Evolutionary conservation across 2,797 vertebrate species (phyloP), one percentile per base, ranked within the genome.

Genomic region (Hydrocynus forskahlii): DNA sequence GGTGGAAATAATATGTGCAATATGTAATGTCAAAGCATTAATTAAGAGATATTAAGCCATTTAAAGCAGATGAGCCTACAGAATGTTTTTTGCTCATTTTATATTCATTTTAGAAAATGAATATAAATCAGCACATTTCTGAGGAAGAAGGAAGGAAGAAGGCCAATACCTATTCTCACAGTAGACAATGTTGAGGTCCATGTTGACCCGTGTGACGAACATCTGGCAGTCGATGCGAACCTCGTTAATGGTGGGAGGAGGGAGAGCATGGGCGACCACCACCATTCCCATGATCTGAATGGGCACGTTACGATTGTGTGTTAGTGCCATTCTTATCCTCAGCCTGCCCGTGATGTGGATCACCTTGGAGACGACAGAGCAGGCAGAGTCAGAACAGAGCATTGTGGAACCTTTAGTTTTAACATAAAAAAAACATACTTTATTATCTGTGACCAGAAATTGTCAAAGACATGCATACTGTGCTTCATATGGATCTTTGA

Each of bases 161-260:
- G 10, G 7, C 19, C 35, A 52, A 64, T 95, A 98, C 98, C 98
- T 98, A 95, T 99, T 99, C 93, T 99, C 98, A 93, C 98, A 99
- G 97, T 98, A 99, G 93, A 98, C 92, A 83, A 99, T 98, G 95
- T 99, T 99, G 87, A 99, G 97, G 95, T 99, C 98, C 97, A 99
- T 97, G 94, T 99, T 99, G 92, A 99, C 97, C 57, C 97, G 94
- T 68, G 97, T 98, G 88, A 99, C 98, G 83, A 99, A 99, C 98
- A 99, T 99, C 87, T 99, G 97, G 86, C 97, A 99, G 95, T 99
- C 98, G 86, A 99, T 99, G 89, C 98, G 96, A 87, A 99, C 97
- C 95, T 99, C 98, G 87, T 99, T 99, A 94, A 99, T 98, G 67
- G 98, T 99, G 76, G 98, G 98, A 25, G 98, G 98, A 16, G 98